These are phyloP conservation scores for Machimus atricapillus DNA, from an alignment of 2,888 invertebrate species.

Conservation along the genomic window DNA sequence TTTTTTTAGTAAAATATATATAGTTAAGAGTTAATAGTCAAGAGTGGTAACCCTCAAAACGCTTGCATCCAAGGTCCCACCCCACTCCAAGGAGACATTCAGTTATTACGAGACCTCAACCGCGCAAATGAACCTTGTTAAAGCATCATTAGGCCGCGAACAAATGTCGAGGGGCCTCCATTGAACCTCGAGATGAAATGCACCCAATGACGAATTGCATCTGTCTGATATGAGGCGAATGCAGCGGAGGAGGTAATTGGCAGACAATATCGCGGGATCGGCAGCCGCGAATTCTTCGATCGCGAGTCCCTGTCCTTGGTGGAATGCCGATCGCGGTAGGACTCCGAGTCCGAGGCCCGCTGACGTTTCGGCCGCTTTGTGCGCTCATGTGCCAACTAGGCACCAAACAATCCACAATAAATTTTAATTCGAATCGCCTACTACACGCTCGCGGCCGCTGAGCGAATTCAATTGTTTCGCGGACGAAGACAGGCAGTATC, in stretches of 20 bases:
- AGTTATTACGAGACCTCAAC: background rate
- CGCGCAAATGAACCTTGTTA: conserved; percentile 12
- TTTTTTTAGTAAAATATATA: background rate
- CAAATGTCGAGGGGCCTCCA: conserved; percentile 14
- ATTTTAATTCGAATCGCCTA: conserved; percentile 39
- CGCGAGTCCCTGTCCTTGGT: conserved; percentile 2
- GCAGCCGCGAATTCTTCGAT: conserved; percentile 18
- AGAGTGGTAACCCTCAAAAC: background rate
- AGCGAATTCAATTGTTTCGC: conserved; percentile 31
- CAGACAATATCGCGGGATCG: conserved; percentile 23
- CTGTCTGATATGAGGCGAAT: conserved; percentile 26
- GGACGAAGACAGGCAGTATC: background rate
- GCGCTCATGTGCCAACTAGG: conserved; percentile 30
- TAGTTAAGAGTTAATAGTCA: no score
- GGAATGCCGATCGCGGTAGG: conserved; percentile 16
- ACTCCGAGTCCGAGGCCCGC: background rate
- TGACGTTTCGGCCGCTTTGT: conserved; percentile 35
- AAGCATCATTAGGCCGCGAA: conserved; percentile 17
- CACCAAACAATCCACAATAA: conserved; percentile 38
- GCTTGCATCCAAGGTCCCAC: background rate
- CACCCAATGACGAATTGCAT: conserved; percentile 29
- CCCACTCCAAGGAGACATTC: background rate
- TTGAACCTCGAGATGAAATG: conserved; percentile 16
- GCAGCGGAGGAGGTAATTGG: conserved; percentile 39
- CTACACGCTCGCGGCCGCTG: background rate